phyloP scores from a whole-genome alignment of 2,797 vertebrate species.

The Takifugu ocellatus region DNA sequence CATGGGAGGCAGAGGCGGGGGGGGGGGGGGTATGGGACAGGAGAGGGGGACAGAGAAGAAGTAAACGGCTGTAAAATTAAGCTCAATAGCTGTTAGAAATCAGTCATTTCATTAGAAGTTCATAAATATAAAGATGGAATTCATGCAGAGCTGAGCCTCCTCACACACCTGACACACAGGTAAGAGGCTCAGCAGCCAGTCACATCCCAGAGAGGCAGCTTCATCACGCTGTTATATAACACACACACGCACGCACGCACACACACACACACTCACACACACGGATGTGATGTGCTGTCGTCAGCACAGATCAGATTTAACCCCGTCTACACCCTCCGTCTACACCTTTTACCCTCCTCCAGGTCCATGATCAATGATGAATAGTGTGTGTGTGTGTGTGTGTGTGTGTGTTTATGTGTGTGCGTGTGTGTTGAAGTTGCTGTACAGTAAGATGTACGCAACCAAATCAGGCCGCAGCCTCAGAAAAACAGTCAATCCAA shows the following conservation, averaged over 20 bases:
- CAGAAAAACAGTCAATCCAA: no score
- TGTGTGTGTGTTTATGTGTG: slow-evolving; percentile 13
- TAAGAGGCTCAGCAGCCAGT: slow-evolving; percentile 71
- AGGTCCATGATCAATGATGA: slow-evolving; percentile 50
- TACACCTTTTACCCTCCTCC: slow-evolving; percentile 31
- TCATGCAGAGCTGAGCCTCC: slow-evolving; percentile 15
- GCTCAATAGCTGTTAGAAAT: no score
- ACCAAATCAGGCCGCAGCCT: no score
- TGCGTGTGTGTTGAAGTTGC: slow-evolving; percentile 5
- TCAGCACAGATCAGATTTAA: slow-evolving; percentile 77
- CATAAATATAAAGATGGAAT: no score
- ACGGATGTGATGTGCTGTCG: slow-evolving; percentile 51
- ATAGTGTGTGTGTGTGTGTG: slow-evolving; percentile 21
- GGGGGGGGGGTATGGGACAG: no score
- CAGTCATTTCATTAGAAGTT: no score
- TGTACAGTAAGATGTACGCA: no score
- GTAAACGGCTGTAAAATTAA: no score
- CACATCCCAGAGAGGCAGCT: slow-evolving; percentile 79
- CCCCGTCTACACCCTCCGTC: slow-evolving; percentile 1
- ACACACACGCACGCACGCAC: slow-evolving; percentile 32
- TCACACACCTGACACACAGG: slow-evolving; percentile 53
- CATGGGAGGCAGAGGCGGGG: no score
- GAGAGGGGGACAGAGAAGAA: no score
- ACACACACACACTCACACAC: slow-evolving; percentile 18
- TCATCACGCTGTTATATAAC: slow-evolving; percentile 73